Evolutionary conservation across 2,797 vertebrate genomes (phyloP).

Genomic region (Calcarius lapponicus): DNA sequence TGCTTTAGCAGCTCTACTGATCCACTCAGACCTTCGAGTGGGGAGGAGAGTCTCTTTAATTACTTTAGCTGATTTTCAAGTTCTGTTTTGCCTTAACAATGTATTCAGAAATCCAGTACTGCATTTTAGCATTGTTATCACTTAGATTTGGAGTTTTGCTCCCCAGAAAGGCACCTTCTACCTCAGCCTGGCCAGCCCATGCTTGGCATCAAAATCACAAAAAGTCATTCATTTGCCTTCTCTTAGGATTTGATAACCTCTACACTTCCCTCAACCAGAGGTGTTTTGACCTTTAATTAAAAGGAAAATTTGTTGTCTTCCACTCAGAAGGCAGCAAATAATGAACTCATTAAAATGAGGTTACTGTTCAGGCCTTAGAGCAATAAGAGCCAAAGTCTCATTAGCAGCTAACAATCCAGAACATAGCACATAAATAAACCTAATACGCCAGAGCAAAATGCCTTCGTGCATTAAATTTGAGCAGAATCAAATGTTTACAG

Average conservation of each 20-base stretch:
- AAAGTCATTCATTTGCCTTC: slow-evolving; percentile 49
- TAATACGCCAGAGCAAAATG: slow-evolving; percentile 79
- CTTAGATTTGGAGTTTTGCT: slow-evolving; percentile 78
- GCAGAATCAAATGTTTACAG: slow-evolving; percentile 81
- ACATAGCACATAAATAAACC: slow-evolving; percentile 81
- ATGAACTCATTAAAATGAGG: slow-evolving; percentile 96
- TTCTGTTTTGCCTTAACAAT: slow-evolving; percentile 32
- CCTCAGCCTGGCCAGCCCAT: neutral
- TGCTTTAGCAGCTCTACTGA: slow-evolving; percentile 50
- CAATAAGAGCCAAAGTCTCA: slow-evolving; percentile 79
- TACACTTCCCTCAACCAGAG: slow-evolving; percentile 73
- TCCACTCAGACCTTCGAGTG: slow-evolving; percentile 43
- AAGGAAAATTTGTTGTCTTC: slow-evolving; percentile 86
- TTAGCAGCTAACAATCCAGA: slow-evolving; percentile 83
- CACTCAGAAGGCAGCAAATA: slow-evolving; percentile 92
- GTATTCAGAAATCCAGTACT: slow-evolving; percentile 21
- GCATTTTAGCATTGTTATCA: slow-evolving; percentile 59
- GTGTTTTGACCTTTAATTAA: slow-evolving; percentile 87
- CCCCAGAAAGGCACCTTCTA: slow-evolving; percentile 61
- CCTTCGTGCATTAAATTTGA: slow-evolving; percentile 81
- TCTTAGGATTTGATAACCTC: slow-evolving; percentile 74
- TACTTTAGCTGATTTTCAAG: slow-evolving; percentile 64
- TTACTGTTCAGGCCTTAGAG: slow-evolving; percentile 80
- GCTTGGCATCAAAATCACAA: slow-evolving; percentile 40
- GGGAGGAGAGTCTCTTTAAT: slow-evolving; percentile 71